Conservation (phyloP, 2,888 invertebrate genomes). For the Loripinus fragilis region DNA sequence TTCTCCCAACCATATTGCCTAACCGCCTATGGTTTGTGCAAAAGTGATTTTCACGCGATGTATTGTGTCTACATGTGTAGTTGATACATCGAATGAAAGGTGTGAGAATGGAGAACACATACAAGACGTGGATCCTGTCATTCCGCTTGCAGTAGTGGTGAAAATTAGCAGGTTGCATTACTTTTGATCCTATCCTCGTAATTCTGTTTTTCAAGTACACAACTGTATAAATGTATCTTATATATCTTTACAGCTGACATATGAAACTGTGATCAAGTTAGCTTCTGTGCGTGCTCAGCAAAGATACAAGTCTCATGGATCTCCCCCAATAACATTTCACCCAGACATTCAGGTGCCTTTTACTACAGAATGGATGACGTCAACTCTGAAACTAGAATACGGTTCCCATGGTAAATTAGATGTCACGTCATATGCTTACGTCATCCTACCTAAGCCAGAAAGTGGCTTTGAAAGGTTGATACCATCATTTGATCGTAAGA, state of each 20-base stretch:
- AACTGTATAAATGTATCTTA: no score
- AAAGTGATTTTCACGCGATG: no score
- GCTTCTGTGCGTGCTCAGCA: constrained; percentile 48
- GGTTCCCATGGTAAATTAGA: constrained; percentile 47
- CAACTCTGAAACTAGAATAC: constrained; percentile 42
- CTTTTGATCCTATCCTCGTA: no score
- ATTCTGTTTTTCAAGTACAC: no score
- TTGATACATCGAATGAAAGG: no score
- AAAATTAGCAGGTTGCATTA: no score
- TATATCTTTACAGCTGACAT: constrained; percentile 41
- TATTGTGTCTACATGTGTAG: no score
- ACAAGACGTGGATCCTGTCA: no score
- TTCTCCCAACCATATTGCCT: no score
- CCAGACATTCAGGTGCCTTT: constrained; percentile 42
- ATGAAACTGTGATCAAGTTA: constrained; percentile 39
- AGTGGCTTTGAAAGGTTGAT: not conserved
- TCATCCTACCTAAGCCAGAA: constrained; percentile 13
- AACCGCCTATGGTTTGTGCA: no score
- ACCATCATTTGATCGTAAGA: not conserved
- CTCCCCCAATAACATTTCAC: constrained; percentile 45
- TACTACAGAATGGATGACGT: constrained; percentile 41
- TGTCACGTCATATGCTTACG: constrained; percentile 58
- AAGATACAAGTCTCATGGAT: constrained; percentile 40
- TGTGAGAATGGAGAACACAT: no score
- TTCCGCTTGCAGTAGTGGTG: no score